These are phyloP conservation scores for Dryobotodes eremita DNA, from an alignment of 2,888 invertebrate species.

Conservation along the genomic window DNA sequence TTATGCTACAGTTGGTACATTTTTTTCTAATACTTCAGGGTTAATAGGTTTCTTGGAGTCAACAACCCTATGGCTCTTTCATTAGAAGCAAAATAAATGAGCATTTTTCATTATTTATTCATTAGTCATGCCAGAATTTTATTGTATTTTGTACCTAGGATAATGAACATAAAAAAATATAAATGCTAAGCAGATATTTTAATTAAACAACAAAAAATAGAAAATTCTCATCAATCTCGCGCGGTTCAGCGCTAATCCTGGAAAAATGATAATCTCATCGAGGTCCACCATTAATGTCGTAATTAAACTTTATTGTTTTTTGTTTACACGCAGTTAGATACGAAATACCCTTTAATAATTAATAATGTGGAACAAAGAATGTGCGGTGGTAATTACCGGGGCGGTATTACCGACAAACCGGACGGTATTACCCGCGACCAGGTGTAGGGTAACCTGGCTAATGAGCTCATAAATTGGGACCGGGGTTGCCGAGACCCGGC, in stretches of 20 bases:
- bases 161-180: conserved; percentile 19
- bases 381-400: conserved; percentile 72
- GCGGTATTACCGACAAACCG: conserved; percentile 63
- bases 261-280: conserved; percentile 66
- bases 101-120: conserved; percentile 40
- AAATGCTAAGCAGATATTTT: conserved; percentile 33
- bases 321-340: conserved; percentile 68
- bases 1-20: conserved; percentile 36
- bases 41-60: conserved; percentile 30
- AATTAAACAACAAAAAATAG: conserved; percentile 47
- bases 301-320: conserved; percentile 76
- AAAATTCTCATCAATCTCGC: conserved; percentile 55
- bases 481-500: conserved; percentile 61
- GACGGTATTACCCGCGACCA: conserved; percentile 67
- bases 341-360: conserved; percentile 74
- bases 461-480: conserved; percentile 76
- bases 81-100: conserved; percentile 25
- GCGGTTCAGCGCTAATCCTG: conserved; percentile 51
- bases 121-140: conserved; percentile 29
- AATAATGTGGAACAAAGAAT: conserved; percentile 79
- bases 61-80: conserved; percentile 29
- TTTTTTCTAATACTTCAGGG: conserved; percentile 40
- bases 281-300: conserved; percentile 65
- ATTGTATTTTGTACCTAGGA: conserved; percentile 12
- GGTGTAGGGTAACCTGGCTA: conserved; percentile 72